Conservation (phyloP, 1,140 invertebrate genomes). For the Plodia interpunctella region DNA sequence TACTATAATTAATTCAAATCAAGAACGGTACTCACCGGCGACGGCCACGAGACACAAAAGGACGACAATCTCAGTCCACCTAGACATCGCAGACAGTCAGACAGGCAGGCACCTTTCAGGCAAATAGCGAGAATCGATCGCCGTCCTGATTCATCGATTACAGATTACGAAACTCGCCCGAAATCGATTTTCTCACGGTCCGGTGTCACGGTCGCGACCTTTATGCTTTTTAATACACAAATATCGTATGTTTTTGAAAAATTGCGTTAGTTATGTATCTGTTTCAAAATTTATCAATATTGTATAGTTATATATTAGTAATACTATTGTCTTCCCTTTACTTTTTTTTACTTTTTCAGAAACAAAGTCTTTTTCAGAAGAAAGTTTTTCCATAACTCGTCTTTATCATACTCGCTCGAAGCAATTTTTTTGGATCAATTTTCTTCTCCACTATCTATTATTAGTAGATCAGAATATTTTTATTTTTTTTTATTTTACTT, state of each 20-base stretch:
- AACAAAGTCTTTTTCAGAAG: too few species aligned
- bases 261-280: not conserved
- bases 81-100: constrained; percentile 27
- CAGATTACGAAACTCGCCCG: constrained; percentile 41
- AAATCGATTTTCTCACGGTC: constrained; percentile 54
- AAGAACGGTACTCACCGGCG: constrained; percentile 32
- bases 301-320: not conserved
- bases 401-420: too few species aligned
- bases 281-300: not conserved
- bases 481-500: too few species aligned
- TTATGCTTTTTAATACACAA: constrained; percentile 3
- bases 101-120: constrained; percentile 15
- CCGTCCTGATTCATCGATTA: constrained; percentile 31
- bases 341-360: too few species aligned
- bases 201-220: constrained; percentile 36
- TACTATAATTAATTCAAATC: not conserved
- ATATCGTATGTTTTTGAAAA: not conserved
- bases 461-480: too few species aligned
- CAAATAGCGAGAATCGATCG: constrained; percentile 20
- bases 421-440: too few species aligned
- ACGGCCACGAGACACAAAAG: constrained; percentile 24
- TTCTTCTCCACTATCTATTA: too few species aligned
- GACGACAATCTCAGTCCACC: constrained; percentile 24
- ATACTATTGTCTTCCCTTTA: too few species aligned
- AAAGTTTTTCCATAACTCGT: too few species aligned